A percentile compares a stretch with the other conserved stretches of the same genome.
phyloP scores from a whole-genome alignment of 2,888 invertebrate species.

The Oligia strigilis region DNA sequence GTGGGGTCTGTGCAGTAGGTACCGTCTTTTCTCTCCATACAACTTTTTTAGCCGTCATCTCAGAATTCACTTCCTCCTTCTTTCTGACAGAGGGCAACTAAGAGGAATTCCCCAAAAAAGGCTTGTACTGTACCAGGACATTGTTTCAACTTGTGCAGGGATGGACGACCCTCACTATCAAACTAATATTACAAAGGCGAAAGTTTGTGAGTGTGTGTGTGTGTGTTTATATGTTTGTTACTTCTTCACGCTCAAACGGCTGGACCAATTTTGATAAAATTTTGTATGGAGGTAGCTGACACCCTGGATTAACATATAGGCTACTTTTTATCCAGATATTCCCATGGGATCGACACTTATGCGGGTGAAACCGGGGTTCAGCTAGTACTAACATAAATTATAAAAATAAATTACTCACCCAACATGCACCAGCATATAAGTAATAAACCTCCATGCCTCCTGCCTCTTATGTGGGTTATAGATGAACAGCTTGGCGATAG shows the following conservation, averaged over 20 bases:
- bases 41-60: neutral
- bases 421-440: slow-evolving; percentile 99
- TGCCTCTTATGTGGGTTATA: slow-evolving; percentile 96
- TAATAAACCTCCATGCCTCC: slow-evolving; percentile 98
- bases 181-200: too few species aligned
- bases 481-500: slow-evolving; percentile 95
- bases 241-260: too few species aligned
- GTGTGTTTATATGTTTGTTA: too few species aligned
- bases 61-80: neutral
- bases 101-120: neutral
- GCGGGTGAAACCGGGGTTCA: too few species aligned
- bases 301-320: too few species aligned
- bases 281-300: too few species aligned
- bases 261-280: too few species aligned
- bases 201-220: too few species aligned
- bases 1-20: neutral
- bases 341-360: too few species aligned
- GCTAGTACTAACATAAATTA: neutral
- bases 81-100: neutral
- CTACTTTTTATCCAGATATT: too few species aligned
- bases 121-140: neutral
- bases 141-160: neutral
- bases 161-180: neutral
- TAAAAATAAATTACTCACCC: slow-evolving; percentile 91
- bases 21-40: neutral